Conservation (phyloP, 2,113 vertebrate species). For the Aramus guarauna region DNA sequence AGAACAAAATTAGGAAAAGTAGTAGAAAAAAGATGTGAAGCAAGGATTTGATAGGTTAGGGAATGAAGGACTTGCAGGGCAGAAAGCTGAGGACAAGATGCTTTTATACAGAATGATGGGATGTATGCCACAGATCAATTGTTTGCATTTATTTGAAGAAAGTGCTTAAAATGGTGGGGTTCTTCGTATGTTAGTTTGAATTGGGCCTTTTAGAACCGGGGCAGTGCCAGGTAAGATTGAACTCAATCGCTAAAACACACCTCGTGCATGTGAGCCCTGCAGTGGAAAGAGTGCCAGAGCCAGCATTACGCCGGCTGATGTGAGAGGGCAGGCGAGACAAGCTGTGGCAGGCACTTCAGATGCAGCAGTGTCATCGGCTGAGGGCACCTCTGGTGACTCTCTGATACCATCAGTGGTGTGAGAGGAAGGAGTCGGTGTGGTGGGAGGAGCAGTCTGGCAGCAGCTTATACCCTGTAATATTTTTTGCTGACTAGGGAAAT, state of each 20-base stretch:
- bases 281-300: not conserved
- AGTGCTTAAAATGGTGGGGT: not conserved
- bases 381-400: not conserved
- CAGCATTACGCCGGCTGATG: not conserved
- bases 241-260: not conserved
- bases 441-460: not conserved
- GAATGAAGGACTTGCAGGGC: not conserved
- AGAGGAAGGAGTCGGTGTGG: not conserved
- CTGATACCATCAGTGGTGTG: not conserved
- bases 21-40: not conserved
- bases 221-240: not conserved
- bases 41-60: not conserved
- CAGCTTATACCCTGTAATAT: not conserved
- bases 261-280: rapidly evolving
- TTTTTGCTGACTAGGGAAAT: not conserved
- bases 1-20: not conserved
- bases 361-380: not conserved
- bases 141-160: not conserved
- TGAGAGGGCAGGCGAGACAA: not conserved
- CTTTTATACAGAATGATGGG: not conserved
- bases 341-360: not conserved
- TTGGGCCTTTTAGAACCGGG: not conserved
- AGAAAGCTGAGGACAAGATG: not conserved
- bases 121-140: not conserved
- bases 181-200: not conserved